Conservation (phyloP, 2,113 vertebrate genomes). For the Thalassarche chlororhynchos region DNA sequence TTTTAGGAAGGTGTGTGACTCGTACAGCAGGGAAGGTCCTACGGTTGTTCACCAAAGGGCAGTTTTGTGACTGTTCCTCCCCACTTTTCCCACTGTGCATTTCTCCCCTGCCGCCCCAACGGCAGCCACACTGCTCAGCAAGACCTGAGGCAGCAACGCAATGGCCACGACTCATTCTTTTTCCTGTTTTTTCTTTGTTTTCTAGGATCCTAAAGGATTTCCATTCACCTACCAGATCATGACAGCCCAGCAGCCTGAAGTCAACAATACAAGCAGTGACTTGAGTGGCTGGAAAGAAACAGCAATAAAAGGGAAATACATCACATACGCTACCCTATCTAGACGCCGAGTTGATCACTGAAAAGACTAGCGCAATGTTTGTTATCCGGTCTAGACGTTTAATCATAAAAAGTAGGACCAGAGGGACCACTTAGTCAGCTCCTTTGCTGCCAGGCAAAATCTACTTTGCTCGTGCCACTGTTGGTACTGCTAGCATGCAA, state of each 20-base stretch:
- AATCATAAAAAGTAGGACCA: background rate
- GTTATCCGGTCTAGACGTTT: background rate
- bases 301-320: background rate
- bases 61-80: background rate
- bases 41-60: background rate
- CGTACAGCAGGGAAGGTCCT: background rate
- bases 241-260: background rate
- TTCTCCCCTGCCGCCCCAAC: background rate
- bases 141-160: background rate
- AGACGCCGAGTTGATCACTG: rapidly evolving
- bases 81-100: background rate
- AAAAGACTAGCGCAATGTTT: background rate
- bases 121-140: background rate
- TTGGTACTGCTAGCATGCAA: background rate
- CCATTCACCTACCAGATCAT: background rate
- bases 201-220: background rate
- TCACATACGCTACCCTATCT: background rate
- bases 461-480: background rate
- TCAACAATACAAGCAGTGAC: background rate
- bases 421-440: background rate
- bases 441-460: background rate
- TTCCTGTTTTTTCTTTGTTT: background rate
- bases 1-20: background rate
- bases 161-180: background rate
- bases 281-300: background rate